Percentiles rank a stretch among this genome's conserved stretches.
Conservation (phyloP, 64 coral and sea anemone genomes). For the Montipora sp. region DNA sequence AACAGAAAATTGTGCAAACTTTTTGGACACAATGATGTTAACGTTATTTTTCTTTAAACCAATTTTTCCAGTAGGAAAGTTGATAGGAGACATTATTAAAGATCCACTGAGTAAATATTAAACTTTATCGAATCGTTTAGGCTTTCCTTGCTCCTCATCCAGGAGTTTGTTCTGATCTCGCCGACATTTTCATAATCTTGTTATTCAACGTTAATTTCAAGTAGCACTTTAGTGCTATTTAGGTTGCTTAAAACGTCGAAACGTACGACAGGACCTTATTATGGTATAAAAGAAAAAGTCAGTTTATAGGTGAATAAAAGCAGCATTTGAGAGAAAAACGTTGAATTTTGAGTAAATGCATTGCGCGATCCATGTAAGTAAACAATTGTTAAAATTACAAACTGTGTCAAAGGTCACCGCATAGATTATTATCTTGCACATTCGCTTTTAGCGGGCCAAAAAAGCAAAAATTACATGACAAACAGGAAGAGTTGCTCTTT, state of each 20-base stretch:
- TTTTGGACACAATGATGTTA: not conserved
- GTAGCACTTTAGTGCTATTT: not conserved
- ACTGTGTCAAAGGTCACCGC: no score
- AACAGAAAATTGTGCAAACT: not conserved
- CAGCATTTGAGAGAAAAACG: no score
- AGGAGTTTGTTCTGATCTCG: not conserved
- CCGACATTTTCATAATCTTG: not conserved
- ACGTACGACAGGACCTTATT: not conserved
- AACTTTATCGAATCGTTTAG: not conserved
- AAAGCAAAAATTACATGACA: not conserved
- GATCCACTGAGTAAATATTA: not conserved
- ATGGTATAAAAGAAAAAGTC: not conserved
- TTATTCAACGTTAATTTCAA: not conserved
- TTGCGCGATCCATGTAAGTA: no score
- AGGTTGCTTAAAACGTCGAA: not conserved
- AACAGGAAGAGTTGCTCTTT: not conserved
- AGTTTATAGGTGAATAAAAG: not conserved
- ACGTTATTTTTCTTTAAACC: not conserved
- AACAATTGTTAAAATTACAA: no score
- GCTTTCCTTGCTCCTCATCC: not conserved
- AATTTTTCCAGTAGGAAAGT: not conserved
- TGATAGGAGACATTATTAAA: not conserved
- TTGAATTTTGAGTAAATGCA: no score
- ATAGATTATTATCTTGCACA: not conserved
- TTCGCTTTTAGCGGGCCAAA: not conserved